Evolutionary conservation across 2,797 vertebrate species (phyloP), one percentile per base, ranked within the genome.

Genomic region (Argya squamiceps): DNA sequence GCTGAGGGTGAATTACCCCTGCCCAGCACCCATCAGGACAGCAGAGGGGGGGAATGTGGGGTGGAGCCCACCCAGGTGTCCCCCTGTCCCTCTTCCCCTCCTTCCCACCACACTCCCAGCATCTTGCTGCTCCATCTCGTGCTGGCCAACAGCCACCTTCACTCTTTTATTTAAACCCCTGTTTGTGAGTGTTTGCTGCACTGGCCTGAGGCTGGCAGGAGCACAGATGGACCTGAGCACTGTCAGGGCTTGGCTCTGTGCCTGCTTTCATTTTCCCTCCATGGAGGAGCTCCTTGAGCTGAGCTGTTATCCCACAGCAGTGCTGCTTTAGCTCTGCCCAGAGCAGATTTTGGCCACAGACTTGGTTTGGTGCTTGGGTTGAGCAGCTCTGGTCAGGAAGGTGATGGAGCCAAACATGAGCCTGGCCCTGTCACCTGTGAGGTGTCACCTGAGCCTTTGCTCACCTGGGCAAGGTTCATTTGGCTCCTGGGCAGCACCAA

Each of bases 391-490:
- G 0, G 4, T 24, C 8, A 1, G 37, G 37, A 24, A 52, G 53
- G 30, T 4, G 1, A 3, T 1, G 1, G 23, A 9, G 8, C 53
- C 10, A 7, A 7, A 15, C 11, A 0, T 0, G 6, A 84, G 44
- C 63, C 32, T 21, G 44, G 11, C 39, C 41, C 83, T 62, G 4
- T 58, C 69, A 1, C 27, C 30, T 37, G 2, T 1, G 2, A 27
- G 41, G 18, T 16, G 11, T 3, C 75, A 30, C 15, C 53, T 13
- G 23, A 10, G 53, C 27, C 64, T 77, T 15, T 37, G 47, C 41
- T n/a, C 64, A 21, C 69, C 86, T 13, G 6, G 7, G 29, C 17
- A 80, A 7, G 37, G 29, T n/a, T 65, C 0, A 37, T 75, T 29
- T 32, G 76, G n/a, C 76, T 41, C 21, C 58, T n/a, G 30, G 23